phyloP scores from a whole-genome alignment of 2,113 vertebrate species.

The Psilopsiagon aurifrons region DNA sequence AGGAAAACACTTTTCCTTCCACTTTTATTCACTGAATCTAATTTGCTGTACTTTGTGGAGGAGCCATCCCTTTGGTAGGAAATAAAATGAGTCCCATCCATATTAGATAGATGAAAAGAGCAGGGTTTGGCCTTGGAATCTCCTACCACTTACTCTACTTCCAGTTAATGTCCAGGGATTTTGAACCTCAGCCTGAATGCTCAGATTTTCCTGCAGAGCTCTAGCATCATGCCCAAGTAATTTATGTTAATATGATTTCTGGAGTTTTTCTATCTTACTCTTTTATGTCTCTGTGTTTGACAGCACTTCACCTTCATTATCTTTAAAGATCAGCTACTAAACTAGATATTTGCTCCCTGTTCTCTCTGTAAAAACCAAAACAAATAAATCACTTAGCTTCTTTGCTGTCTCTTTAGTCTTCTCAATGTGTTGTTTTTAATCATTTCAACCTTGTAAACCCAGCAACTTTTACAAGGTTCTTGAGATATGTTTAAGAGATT shows the following conservation, averaged over 20 bases:
- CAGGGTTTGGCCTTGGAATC: not conserved
- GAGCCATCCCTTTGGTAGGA: not conserved
- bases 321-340: slow-evolving; percentile 30
- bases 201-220: not conserved
- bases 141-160: not conserved
- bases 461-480: not conserved
- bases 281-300: slow-evolving; percentile 41
- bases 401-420: slow-evolving; percentile 7
- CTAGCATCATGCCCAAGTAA: not conserved
- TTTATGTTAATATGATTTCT: not conserved
- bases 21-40: not conserved
- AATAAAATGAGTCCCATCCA: not conserved
- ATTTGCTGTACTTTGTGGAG: not conserved
- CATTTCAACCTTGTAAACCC: slow-evolving; percentile 32
- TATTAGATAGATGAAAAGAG: not conserved
- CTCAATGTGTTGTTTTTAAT: slow-evolving; percentile 20
- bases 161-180: not conserved
- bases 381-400: slow-evolving; percentile 43
- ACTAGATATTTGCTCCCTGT: not conserved
- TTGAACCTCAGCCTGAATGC: not conserved
- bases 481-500: not conserved
- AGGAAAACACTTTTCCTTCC: not conserved
- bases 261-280: not conserved
- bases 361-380: slow-evolving; percentile 5
- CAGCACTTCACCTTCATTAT: slow-evolving; percentile 26